Percentiles rank a stretch among this genome's conserved stretches.
Evolutionary conservation across 2,113 vertebrate genomes (phyloP).

Genomic region (Pelecanoides urinatrix): DNA sequence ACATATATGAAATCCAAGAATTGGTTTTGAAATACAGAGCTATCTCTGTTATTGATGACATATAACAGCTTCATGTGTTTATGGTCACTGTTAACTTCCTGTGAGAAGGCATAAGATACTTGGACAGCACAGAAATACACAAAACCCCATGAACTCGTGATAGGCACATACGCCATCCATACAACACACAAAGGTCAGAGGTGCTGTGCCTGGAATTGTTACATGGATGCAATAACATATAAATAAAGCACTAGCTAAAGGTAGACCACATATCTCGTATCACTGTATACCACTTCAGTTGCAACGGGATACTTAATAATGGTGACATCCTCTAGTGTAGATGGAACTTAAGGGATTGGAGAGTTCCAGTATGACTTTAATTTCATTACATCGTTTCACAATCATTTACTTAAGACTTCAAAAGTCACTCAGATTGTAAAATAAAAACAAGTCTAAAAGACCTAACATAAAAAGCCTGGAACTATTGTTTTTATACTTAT

Average conservation of each 20-base stretch:
- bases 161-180: not conserved
- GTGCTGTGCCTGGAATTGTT: not conserved
- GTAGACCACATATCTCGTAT: fast-evolving
- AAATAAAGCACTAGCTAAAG: not conserved
- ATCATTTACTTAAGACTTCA: not conserved
- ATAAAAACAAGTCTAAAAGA: not conserved
- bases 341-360: not conserved
- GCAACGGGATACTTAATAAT: not conserved
- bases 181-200: not conserved
- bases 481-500: not conserved
- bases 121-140: not conserved
- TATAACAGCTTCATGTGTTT: not conserved
- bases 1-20: not conserved
- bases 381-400: not conserved
- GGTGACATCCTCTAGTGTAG: not conserved
- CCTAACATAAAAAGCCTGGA: not conserved
- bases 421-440: not conserved
- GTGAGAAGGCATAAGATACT: not conserved
- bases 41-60: not conserved
- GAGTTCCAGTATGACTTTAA: not conserved
- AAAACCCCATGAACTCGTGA: not conserved
- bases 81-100: not conserved
- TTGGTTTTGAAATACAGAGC: not conserved
- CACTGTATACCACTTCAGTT: not conserved
- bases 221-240: not conserved